Evolutionary conservation across 2,888 invertebrate genomes (phyloP), one percentile per base, ranked within the genome.

Genomic region (Ptycholaimellus sp.): DNA sequence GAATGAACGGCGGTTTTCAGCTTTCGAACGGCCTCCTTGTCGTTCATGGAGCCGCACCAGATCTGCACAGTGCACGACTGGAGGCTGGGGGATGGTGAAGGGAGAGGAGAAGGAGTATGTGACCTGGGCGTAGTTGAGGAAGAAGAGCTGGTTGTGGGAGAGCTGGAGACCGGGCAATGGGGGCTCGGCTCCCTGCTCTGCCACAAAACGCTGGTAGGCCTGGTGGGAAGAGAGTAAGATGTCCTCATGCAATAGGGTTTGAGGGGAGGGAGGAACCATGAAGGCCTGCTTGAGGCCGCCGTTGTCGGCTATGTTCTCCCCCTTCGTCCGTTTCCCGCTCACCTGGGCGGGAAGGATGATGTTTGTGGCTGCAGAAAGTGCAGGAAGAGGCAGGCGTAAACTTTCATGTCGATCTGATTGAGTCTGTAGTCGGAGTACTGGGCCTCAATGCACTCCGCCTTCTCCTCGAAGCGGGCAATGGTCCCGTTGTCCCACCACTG

Each of bases 301-400:
- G 57, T 83, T 83, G 57, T 83, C 83, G 1, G 82, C 82, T 45
- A 83, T 83, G 59, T 83, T 82, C 62, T 82, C 82, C 30, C 80
- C 79, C 53, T 76, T 75, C 0, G 85, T 85, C 51, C 65, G 62
- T 38, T 61, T 57, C 7, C 70, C 68, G 72, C 78, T 45, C 23
- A 54, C 54, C 31, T 64, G 48, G n/a, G n/a, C n/a, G n/a, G n/a
- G n/a, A n/a, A n/a, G n/a, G n/a, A n/a, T n/a, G n/a, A n/a, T n/a
- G n/a, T n/a, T n/a, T n/a, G n/a, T n/a, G n/a, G n/a, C n/a, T n/a
- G n/a, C n/a, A n/a, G n/a, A n/a, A n/a, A n/a, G n/a, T n/a, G n/a
- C n/a, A n/a, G n/a, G n/a, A n/a, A n/a, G n/a, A n/a, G n/a, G n/a
- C n/a, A n/a, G n/a, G n/a, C n/a, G n/a, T n/a, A n/a, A n/a, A n/a